Base-by-base conservation (phyloP, 2,797 vertebrate species). In the Sebastes minor region DNA sequence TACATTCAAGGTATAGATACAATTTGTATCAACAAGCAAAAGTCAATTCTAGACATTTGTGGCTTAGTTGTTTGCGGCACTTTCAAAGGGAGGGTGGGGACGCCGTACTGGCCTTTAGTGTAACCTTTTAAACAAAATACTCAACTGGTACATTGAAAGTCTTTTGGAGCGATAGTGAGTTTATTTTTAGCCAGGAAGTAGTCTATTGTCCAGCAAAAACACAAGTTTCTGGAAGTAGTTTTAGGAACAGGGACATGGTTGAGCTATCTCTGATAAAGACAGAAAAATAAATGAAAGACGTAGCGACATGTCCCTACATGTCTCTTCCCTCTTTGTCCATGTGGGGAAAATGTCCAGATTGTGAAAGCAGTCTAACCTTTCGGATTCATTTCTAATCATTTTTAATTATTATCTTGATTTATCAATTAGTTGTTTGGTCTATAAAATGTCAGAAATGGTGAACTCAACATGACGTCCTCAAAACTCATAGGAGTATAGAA, bases 11-110 rank as follows among this genome's bases (percentile, higher is more conserved):
- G 97, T 98, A 98, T 96, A 98, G 98, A 99, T 99, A 99, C 97
- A 99, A 99, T 99, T 99, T 99, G 97, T 99, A 99, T 99, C 98
- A 99, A 99, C 97, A 98, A 98, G 97, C 97, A 97, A 97, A 98
- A 97, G 97, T 99, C 97, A 95, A 97, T 99, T 99, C 98, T 98
- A 95, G 96, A 97, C 97, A 98, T 98, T 98, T 97, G 96, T 97
- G 97, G 96, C 96, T 96, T 96, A 96, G 96, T 94, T 96, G 95
- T 97, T 96, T 96, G 96, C 96, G 95, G 95, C 94, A 89, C 90
- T 90, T 84, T 77, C 60, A 88, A 61, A 88, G 59, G 68, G 74
- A 84, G 79, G 78, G 81, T 64, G 73, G 82, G 22, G 35, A 71
- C 61, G 75, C 60, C 69, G 22, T 63, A 72, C 27, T 80, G 70